A percentile compares a stretch with the other conserved stretches of the same genome.
These are phyloP conservation scores for Amphiprion percula DNA, from an alignment of 2,113 vertebrate species.

Conservation along the genomic window DNA sequence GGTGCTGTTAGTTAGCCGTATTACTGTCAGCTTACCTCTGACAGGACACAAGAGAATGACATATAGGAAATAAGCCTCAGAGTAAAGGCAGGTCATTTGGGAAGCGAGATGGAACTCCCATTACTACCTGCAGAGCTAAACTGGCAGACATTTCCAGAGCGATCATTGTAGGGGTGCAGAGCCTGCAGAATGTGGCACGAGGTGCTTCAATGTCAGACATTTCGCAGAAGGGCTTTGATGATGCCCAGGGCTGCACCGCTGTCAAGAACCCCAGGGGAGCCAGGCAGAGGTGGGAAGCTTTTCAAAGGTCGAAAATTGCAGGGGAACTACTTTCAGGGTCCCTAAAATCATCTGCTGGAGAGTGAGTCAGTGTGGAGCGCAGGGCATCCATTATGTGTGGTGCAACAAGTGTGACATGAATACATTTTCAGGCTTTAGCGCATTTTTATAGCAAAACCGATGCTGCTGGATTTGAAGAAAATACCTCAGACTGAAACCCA, in stretches of 20 bases:
- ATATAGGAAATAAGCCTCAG: conserved; percentile 44
- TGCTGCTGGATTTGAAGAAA: background rate
- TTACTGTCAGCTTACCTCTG: conserved; percentile 62
- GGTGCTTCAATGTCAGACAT: conserved; percentile 58
- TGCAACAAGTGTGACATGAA: conserved; percentile 54
- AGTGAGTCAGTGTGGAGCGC: conserved; percentile 35
- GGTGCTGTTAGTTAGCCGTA: conserved; percentile 59
- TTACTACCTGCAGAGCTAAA: conserved; percentile 77
- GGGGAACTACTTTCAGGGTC: conserved; percentile 56
- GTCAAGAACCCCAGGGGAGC: conserved; percentile 59
- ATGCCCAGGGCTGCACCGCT: conserved; percentile 46
- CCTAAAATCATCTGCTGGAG: conserved; percentile 24
- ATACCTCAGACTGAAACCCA: conserved; percentile 3
- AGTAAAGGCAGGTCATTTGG: conserved; percentile 64
- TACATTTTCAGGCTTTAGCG: background rate
- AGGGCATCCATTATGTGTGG: conserved; percentile 32
- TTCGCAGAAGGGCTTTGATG: conserved; percentile 67
- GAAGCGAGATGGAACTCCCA: conserved; percentile 62
- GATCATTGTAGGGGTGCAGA: conserved; percentile 58
- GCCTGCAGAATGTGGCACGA: conserved; percentile 55
- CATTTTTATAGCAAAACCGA: conserved; percentile 6
- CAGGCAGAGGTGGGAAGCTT: conserved; percentile 43
- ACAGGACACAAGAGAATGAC: conserved; percentile 61
- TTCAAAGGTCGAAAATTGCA: conserved; percentile 55
- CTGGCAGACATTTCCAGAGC: conserved; percentile 65